phyloP scores from a whole-genome alignment of 1,140 invertebrate species.

The Mycetomoellerius zeteki region DNA sequence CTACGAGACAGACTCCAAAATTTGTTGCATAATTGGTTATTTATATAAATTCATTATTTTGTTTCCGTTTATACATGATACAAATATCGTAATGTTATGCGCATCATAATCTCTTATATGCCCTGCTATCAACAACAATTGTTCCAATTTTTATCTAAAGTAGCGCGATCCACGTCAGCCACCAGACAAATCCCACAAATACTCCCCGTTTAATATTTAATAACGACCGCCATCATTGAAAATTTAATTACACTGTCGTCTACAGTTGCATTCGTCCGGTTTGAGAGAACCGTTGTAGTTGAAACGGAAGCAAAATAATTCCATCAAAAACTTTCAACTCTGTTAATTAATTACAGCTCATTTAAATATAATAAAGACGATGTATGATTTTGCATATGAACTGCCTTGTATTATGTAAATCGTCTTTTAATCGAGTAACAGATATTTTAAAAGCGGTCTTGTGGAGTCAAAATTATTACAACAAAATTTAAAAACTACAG shows the following conservation, averaged over 20 bases:
- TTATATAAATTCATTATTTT: constrained; percentile 14
- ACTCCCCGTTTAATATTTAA: constrained; percentile 54
- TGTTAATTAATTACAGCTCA: constrained; percentile 39
- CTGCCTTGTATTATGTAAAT: neutral
- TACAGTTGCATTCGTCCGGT: constrained; percentile 50
- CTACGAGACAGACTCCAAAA: neutral
- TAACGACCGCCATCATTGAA: constrained; percentile 37
- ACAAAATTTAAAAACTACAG: neutral
- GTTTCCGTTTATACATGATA: neutral
- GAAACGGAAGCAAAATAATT: constrained; percentile 32
- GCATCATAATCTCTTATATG: neutral
- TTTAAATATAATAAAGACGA: constrained; percentile 36
- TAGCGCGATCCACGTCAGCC: constrained; percentile 26
- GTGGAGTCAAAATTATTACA: neutral
- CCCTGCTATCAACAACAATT: constrained; percentile 23
- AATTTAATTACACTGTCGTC: constrained; percentile 62
- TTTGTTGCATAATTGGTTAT: neutral
- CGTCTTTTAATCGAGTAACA: neutral
- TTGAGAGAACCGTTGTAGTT: constrained; percentile 23
- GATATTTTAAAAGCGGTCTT: constrained; percentile 8
- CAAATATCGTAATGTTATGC: constrained; percentile 20
- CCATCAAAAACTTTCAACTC: constrained; percentile 1
- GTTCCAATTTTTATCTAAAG: constrained; percentile 50
- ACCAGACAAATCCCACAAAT: constrained; percentile 27
- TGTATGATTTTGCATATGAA: neutral